A percentile compares a stretch with the other conserved stretches of the same genome.
Conservation (phyloP, 1,140 invertebrate species). For the Drosophila setifemur region DNA sequence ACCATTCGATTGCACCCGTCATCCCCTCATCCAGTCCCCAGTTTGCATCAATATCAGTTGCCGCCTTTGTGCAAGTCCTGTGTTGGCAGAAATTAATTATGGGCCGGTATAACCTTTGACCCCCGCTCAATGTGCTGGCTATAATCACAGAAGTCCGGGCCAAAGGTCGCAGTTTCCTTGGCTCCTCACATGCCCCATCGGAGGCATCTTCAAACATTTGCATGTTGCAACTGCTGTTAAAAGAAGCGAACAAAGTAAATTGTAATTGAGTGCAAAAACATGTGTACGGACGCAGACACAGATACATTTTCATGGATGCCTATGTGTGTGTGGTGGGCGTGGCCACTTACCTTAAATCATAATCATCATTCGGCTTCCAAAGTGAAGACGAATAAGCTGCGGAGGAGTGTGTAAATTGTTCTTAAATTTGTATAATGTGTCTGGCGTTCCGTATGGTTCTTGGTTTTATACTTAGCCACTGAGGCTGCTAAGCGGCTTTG, state of each 20-base stretch:
- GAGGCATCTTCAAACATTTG: constrained; percentile 11
- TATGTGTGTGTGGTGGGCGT: neutral
- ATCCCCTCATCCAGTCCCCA: neutral
- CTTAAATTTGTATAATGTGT: constrained; percentile 46
- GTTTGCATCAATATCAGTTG: constrained; percentile 1
- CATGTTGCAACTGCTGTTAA: constrained; percentile 23
- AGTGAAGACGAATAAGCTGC: constrained; percentile 35
- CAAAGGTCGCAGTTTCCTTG: constrained; percentile 10
- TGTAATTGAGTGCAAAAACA: constrained; percentile 50
- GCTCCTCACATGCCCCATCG: neutral
- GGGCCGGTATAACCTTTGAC: constrained; percentile 8
- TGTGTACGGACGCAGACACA: constrained; percentile 8
- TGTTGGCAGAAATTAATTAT: constrained; percentile 38
- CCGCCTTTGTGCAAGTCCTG: constrained; percentile 18
- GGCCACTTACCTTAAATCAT: constrained; percentile 56
- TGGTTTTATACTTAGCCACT: neutral
- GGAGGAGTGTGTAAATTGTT: constrained; percentile 10
- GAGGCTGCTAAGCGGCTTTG: constrained; percentile 59
- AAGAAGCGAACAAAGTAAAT: constrained; percentile 32
- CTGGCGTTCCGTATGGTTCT: constrained; percentile 13
- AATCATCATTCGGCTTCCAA: constrained; percentile 43
- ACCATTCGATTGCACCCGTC: constrained; percentile 17
- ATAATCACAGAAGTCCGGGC: constrained; percentile 16
- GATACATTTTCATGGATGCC: constrained; percentile 15
- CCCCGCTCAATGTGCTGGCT: neutral